Conservation (phyloP, 2,113 vertebrate genomes). For the Thermophis baileyi region DNA sequence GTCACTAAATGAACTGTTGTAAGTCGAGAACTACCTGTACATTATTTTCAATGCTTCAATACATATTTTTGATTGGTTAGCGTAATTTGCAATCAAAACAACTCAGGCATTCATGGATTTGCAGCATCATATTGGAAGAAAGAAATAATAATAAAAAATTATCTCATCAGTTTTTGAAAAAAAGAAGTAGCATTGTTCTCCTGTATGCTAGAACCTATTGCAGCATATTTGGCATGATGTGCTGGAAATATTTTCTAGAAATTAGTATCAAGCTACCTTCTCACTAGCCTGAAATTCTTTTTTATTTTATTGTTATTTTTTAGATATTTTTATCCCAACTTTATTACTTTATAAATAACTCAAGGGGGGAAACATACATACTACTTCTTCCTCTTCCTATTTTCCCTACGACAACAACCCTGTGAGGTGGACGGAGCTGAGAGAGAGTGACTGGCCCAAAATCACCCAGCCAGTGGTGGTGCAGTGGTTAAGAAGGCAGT, state of each 20-base stretch:
- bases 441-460: neutral
- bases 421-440: neutral
- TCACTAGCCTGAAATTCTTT: neutral
- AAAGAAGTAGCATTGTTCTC: neutral
- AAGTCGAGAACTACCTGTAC: neutral
- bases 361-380: no score
- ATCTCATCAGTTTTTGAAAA: neutral
- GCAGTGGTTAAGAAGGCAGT: no score
- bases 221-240: neutral
- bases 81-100: neutral
- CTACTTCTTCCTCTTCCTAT: no score
- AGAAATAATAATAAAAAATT: neutral
- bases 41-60: neutral
- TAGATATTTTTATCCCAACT: neutral
- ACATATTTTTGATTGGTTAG: neutral
- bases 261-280: neutral
- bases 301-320: neutral
- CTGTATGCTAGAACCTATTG: neutral
- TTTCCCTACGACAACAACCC: no score
- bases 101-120: constrained; percentile 18
- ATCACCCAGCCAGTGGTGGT: neutral
- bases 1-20: neutral
- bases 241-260: neutral
- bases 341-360: neutral
- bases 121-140: neutral